Evolutionary conservation across 1,140 invertebrate species (phyloP), one percentile per base, ranked within the genome.

Genomic region (Cotesia typhae): DNA sequence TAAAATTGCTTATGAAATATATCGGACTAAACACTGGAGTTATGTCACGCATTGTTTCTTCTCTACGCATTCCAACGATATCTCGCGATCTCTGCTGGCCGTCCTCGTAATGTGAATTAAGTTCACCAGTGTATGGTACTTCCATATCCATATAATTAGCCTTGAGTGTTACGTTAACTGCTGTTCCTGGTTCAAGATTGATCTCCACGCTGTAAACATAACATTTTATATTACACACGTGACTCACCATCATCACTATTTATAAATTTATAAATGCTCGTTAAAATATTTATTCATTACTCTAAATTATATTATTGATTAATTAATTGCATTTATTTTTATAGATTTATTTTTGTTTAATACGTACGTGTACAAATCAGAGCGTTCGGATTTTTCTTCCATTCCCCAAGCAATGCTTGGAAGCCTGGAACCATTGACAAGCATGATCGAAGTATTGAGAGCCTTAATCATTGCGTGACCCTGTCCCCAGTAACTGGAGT

Each of bases 401-500:
- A 91, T 88, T 3, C 91, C 92, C 93, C 93, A 94, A 72, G 89
- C 88, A 67, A 93, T 90, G 73, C 91, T 87, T 0, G 89, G 87
- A 4, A 90, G 82, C 37, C 78, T 78, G 0, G 87, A 87, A 3
- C 88, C 89, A 75, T 93, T 90, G 17, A 84, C 86, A 70, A 91
- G 83, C 51, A 84, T 89, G 63, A 95, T 90, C 12, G 87, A 90
- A 7, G 93, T 94, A 68, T 91, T 91, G 63, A 94, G 82, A 1
- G 92, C 93, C 67, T 91, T 92, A 4, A 93, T 88, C 69, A 94
- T 91, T 0, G 91, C 93, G 72, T 93, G 91, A 1, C 92, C 91
- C 70, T 94, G 92, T 35, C 93, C 93, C 93, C 93, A 94, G 78
- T 92, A 91, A 63, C 92, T 84, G 0, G 87, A 89, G 71, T 94